These are phyloP conservation scores for Prolemur simus DNA, from an alignment of 2,113 vertebrate genomes.

Conservation along the genomic window DNA sequence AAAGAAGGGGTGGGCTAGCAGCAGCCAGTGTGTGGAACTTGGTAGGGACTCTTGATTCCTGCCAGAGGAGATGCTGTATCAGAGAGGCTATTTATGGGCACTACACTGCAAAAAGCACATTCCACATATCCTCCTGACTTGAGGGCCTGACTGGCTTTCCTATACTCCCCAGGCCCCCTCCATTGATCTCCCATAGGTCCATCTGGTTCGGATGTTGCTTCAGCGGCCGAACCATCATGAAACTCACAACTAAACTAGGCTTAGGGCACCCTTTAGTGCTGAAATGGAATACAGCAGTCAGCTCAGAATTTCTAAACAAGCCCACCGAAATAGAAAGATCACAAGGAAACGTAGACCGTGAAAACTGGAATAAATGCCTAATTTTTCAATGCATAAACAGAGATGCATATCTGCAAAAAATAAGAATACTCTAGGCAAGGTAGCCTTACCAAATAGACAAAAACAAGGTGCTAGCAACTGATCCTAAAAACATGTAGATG, in stretches of 20 bases:
- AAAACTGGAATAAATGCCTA: neutral
- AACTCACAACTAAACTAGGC: neutral
- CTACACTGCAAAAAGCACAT: neutral
- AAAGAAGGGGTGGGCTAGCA: neutral
- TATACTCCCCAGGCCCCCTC: neutral
- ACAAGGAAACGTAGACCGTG: neutral
- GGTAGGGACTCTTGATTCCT: neutral
- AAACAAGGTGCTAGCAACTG: neutral
- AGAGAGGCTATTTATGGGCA: neutral
- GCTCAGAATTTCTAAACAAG: neutral
- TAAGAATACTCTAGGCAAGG: neutral
- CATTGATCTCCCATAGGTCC: neutral
- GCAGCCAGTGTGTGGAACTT: neutral
- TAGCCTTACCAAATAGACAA: neutral
- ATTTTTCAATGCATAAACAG: neutral
- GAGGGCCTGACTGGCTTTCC: neutral
- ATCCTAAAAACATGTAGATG: neutral
- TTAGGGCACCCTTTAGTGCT: neutral
- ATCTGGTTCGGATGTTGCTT: too few relatives aligned
- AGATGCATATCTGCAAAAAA: neutral
- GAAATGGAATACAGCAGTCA: neutral
- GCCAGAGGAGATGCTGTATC: neutral
- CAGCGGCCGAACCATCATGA: neutral
- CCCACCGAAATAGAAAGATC: neutral
- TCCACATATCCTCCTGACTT: neutral